phyloP scores from a whole-genome alignment of 2,888 invertebrate species.

The Philhelius pedissequus region DNA sequence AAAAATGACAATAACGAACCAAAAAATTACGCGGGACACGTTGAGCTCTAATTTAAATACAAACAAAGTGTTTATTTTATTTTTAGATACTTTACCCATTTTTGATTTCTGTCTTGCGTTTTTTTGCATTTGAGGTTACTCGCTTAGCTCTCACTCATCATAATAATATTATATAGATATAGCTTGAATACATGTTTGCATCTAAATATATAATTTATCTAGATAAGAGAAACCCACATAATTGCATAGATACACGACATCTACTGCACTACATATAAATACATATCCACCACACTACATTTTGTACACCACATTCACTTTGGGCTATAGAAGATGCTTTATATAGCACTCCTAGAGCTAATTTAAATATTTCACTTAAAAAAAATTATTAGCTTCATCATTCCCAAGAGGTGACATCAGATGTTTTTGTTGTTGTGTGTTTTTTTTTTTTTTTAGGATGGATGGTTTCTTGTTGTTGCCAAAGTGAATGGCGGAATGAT shows the following conservation, averaged over 20 bases:
- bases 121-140: not conserved
- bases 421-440: slow-evolving; percentile 12
- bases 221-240: slow-evolving; percentile 51
- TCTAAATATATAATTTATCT: slow-evolving; percentile 17
- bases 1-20: not conserved
- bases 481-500: not conserved
- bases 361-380: slow-evolving; percentile 48
- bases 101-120: slow-evolving; percentile 35
- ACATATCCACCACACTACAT: no score
- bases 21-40: slow-evolving; percentile 56
- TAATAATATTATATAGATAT: not conserved
- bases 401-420: slow-evolving; percentile 64
- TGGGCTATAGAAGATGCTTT: not conserved
- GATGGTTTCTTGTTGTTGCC: slow-evolving; percentile 1
- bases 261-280: not conserved
- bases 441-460: no score
- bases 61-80: slow-evolving; percentile 65
- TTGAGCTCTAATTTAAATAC: slow-evolving; percentile 65
- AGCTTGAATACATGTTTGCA: slow-evolving; percentile 3
- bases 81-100: slow-evolving; percentile 63
- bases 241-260: slow-evolving; percentile 51
- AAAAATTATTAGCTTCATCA: slow-evolving; percentile 53
- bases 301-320: slow-evolving; percentile 20
- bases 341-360: slow-evolving; percentile 51
- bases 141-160: not conserved